Evolutionary conservation across 2,888 invertebrate species (phyloP).

Genomic region (Eristalinus sepulchralis): DNA sequence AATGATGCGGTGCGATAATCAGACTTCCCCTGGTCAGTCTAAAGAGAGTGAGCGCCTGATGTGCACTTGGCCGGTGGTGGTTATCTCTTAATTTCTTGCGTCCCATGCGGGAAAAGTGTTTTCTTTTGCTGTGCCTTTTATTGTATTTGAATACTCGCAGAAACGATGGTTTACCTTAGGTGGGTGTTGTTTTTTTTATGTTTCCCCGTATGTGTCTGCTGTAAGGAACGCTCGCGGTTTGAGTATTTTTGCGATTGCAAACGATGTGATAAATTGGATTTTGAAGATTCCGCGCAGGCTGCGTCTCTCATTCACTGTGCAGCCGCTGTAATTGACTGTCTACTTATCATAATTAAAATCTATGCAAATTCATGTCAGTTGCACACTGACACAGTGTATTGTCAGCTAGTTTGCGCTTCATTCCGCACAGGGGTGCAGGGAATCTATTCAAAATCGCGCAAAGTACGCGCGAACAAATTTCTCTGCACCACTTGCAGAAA

Average conservation of each 20-base stretch:
- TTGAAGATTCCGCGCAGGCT: neutral
- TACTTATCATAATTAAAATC: constrained; percentile 40
- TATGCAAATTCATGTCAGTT: constrained; percentile 3
- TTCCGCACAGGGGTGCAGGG: neutral
- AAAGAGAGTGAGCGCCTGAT: constrained; percentile 6
- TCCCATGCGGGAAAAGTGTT: constrained; percentile 10
- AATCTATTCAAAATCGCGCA: neutral
- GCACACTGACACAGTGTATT: constrained; percentile 20
- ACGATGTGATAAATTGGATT: constrained; percentile 3
- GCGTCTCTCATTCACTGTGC: neutral
- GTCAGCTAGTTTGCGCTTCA: neutral
- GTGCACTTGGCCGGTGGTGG: constrained; percentile 6
- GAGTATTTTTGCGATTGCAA: too few species aligned
- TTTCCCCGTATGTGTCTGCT: neutral
- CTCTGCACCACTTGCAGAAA: constrained; percentile 40
- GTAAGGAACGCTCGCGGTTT: neutral
- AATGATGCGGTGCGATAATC: neutral
- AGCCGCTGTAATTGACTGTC: constrained; percentile 1
- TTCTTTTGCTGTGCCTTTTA: constrained; percentile 16
- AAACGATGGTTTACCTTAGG: constrained; percentile 42
- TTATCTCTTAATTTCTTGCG: constrained; percentile 41
- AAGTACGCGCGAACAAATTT: too few species aligned
- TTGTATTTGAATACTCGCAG: constrained; percentile 8
- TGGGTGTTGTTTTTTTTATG: neutral
- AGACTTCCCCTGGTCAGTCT: constrained; percentile 4